These are phyloP conservation scores for Lepidocyrtinus sp. DNA, from an alignment of 2,888 invertebrate species.

Conservation along the genomic window DNA sequence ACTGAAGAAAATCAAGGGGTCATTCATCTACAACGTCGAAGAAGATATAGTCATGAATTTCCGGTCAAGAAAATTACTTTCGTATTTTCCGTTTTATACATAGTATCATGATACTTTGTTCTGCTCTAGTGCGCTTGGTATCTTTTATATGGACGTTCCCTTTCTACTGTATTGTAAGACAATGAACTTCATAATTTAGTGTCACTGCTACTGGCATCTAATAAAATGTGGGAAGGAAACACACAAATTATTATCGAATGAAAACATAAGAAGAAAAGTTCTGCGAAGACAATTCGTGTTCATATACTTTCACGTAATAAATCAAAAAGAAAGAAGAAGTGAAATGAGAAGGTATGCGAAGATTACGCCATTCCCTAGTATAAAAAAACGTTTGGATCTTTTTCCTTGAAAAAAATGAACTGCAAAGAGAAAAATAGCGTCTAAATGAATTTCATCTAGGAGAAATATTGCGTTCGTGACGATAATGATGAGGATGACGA, in stretches of 20 bases:
- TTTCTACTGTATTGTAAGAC: too few species aligned
- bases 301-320: neutral
- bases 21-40: too few species aligned
- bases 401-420: neutral
- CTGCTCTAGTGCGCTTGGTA: too few species aligned
- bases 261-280: neutral
- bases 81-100: too few species aligned
- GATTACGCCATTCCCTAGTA: neutral
- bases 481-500: neutral
- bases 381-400: neutral
- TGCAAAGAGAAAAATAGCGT: conserved; percentile 22
- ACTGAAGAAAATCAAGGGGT: too few species aligned
- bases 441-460: conserved; percentile 54
- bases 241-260: neutral
- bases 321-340: neutral
- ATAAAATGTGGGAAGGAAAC: neutral
- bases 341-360: neutral
- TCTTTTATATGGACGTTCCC: too few species aligned
- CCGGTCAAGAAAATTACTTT: too few species aligned
- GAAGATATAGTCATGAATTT: too few species aligned
- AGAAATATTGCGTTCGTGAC: neutral
- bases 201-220: neutral
- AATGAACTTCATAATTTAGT: neutral
- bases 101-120: too few species aligned
- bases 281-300: neutral